Percentiles rank a stretch among this genome's conserved stretches.
phyloP scores from a whole-genome alignment of 2,888 invertebrate genomes.

The Leucophenga montana region DNA sequence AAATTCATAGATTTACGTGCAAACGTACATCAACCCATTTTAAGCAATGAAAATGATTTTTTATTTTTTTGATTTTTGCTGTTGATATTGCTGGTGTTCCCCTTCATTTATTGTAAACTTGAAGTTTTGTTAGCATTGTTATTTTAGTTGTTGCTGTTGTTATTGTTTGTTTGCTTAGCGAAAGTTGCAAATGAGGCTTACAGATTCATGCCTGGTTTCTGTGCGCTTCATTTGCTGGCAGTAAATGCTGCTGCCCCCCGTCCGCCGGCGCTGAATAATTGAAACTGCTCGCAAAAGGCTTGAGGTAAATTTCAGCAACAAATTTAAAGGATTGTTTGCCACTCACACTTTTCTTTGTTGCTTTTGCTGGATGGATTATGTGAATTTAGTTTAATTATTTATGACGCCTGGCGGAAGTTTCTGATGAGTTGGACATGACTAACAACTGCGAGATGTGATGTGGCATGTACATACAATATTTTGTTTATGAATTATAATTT shows the following conservation, averaged over 20 bases:
- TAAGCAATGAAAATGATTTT: not conserved
- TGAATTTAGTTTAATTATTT: constrained; percentile 19
- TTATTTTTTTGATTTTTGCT: constrained; percentile 1
- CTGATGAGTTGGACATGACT: constrained; percentile 3
- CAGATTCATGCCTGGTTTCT: constrained; percentile 56
- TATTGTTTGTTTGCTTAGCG: constrained; percentile 22
- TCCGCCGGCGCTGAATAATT: not conserved
- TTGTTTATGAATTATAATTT: constrained; percentile 5
- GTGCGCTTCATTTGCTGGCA: constrained; percentile 13
- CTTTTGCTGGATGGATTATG: not conserved
- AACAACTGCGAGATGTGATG: no score
- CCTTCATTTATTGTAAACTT: constrained; percentile 11
- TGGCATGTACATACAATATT: not conserved
- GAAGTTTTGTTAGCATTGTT: constrained; percentile 37
- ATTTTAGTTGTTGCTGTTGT: not conserved
- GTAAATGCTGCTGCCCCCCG: not conserved
- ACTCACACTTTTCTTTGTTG: not conserved
- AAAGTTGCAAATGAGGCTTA: constrained; percentile 56
- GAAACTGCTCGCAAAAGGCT: not conserved
- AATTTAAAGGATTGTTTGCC: not conserved
- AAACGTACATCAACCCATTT: no score
- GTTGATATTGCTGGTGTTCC: constrained; percentile 9
- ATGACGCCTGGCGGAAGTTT: constrained; percentile 12
- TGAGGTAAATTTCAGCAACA: constrained; percentile 1
- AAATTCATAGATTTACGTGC: no score